These are phyloP conservation scores for Sussaba pulchella DNA, from an alignment of 2,888 invertebrate species.

Conservation along the genomic window DNA sequence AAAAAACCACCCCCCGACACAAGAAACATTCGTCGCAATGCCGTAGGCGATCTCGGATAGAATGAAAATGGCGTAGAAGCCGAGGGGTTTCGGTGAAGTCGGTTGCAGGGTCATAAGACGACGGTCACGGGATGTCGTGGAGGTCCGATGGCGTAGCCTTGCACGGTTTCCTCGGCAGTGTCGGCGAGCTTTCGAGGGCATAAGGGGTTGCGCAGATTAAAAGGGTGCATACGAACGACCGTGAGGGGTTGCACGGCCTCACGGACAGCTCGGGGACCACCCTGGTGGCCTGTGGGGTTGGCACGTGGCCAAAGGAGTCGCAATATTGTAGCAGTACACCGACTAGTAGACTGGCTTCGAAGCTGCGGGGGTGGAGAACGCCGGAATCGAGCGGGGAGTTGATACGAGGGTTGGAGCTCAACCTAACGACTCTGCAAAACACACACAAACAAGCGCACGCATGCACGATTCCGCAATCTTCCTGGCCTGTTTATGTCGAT, in stretches of 20 bases:
- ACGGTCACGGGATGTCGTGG: constrained; percentile 32
- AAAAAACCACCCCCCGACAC: background rate
- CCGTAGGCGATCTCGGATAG: background rate
- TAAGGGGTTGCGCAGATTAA: constrained; percentile 50
- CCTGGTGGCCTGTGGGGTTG: constrained; percentile 45
- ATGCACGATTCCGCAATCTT: background rate
- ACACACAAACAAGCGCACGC: constrained; percentile 41
- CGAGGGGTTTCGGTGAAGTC: background rate
- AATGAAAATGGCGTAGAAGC: constrained; percentile 16
- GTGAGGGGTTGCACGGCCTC: constrained; percentile 28
- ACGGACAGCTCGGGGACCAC: constrained; percentile 8
- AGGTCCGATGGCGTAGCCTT: background rate
- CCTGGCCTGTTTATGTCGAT: no score
- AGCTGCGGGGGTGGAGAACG: no score
- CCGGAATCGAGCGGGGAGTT: no score
- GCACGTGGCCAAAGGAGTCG: constrained; percentile 50
- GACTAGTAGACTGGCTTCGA: constrained; percentile 37
- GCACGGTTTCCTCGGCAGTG: background rate
- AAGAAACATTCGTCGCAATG: constrained; percentile 2
- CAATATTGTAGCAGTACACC: constrained; percentile 59
- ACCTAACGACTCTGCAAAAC: constrained; percentile 35
- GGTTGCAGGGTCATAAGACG: constrained; percentile 33
- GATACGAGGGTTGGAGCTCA: background rate
- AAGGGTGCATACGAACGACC: constrained; percentile 50
- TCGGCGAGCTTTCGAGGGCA: constrained; percentile 19